These are phyloP conservation scores for Meganola albula DNA, from an alignment of 2,888 invertebrate genomes.

Conservation along the genomic window DNA sequence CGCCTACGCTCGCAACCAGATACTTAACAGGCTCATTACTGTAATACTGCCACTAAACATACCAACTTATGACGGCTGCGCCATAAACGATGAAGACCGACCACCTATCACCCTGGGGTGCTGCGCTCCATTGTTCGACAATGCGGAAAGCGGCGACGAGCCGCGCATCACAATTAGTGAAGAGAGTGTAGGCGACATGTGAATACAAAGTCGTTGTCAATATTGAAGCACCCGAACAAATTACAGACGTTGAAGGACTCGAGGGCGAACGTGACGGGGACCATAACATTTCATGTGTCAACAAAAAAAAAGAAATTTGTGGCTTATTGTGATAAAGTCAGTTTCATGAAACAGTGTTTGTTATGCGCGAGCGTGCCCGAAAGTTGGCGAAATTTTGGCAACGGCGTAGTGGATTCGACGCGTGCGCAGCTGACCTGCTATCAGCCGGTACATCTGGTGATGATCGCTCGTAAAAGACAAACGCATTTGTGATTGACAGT, in stretches of 20 bases:
- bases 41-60: conserved; percentile 34
- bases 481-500: conserved; percentile 47
- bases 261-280: conserved; percentile 49
- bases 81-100: conserved; percentile 48
- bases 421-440: conserved; percentile 37
- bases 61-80: conserved; percentile 35
- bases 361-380: conserved; percentile 48
- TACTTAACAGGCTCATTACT: conserved; percentile 41
- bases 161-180: conserved; percentile 63
- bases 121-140: conserved; percentile 57
- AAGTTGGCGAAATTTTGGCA: conserved; percentile 69
- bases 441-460: conserved; percentile 47
- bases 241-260: conserved; percentile 53
- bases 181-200: conserved; percentile 70
- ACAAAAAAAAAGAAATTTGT: conserved; percentile 40
- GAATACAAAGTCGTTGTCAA: conserved; percentile 62
- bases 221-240: conserved; percentile 41
- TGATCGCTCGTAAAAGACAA: conserved; percentile 48
- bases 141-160: conserved; percentile 69
- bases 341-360: conserved; percentile 44
- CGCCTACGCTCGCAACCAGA: conserved; percentile 53
- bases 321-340: conserved; percentile 36
- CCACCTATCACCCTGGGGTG: conserved; percentile 58
- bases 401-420: conserved; percentile 31
- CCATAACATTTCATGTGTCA: conserved; percentile 26